Evolutionary conservation across 2,113 vertebrate species (phyloP), one percentile per base, ranked within the genome.

Genomic region (Eurypyga helias): DNA sequence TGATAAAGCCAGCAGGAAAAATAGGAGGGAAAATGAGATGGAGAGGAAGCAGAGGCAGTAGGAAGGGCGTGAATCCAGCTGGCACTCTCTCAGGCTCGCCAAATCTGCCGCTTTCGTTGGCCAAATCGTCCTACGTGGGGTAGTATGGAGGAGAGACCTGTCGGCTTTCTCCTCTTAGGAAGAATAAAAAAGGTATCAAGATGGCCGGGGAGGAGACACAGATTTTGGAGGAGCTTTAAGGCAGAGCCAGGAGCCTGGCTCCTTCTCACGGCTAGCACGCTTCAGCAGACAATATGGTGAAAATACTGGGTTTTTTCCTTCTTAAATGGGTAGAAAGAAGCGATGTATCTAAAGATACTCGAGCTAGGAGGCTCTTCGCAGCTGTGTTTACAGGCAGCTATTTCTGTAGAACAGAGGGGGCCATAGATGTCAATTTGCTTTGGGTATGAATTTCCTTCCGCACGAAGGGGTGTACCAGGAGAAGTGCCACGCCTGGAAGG

Each of bases 361-460:
- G 49, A 81, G 76, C 84, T 55, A 1, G 6, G 52, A 89, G 83
- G 77, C 61, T 93, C 16, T 48, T 45, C 0, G 0, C 95, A 93
- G 90, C 88, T 95, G 92, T 90, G 85, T 95, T 95, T 97, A 90
- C 71, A 93, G 72, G 77, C 80, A 91, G 80, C 93, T 91, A 71
- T 94, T 96, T 90, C 89, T 92, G 94, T 19, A 70, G 72, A 91
- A 71, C 49, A 75, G 60, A 84, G 55, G 51, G 76, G 89, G 83
- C 76, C 19, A 15, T 46, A 23, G 80, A 82, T 51, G 43, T 78
- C 67, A 77, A 28, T 83, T 89, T 86, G 88, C 49, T 65, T 70
- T 85, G 48, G 73, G 76, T 75, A 77, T 19, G 0, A 41, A 54
- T 87, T 95, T 94, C 65, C 77, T 91, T 70, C 84, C 7, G 4